Conservation (phyloP, 2,113 vertebrate species). For the Oceanites oceanicus region DNA sequence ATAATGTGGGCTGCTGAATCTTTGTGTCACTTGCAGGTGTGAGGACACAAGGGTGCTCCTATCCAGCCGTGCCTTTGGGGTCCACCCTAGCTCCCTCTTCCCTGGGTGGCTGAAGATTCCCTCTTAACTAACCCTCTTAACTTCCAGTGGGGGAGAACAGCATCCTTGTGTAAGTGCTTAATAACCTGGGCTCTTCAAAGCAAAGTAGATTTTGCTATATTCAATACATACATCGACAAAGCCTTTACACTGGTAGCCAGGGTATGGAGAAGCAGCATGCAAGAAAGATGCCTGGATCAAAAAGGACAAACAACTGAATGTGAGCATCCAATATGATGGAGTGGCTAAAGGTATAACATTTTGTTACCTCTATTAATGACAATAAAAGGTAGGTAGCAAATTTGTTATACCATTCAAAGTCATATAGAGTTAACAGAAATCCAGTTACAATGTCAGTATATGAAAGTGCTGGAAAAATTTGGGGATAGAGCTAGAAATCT, state of each 20-base stretch:
- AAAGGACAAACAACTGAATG: neutral
- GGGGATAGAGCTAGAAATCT: neutral
- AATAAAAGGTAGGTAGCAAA: neutral
- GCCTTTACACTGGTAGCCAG: neutral
- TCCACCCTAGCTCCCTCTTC: neutral
- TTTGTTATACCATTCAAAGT: neutral
- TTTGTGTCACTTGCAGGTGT: neutral
- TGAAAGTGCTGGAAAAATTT: neutral
- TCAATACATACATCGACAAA: neutral
- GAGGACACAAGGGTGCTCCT: neutral
- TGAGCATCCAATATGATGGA: neutral
- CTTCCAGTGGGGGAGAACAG: neutral
- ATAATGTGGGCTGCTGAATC: neutral
- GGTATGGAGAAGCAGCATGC: neutral
- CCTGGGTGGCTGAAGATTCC: neutral
- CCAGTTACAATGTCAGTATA: neutral
- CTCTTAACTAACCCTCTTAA: neutral
- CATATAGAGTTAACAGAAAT: neutral
- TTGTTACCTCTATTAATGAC: neutral
- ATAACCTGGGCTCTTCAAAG: neutral
- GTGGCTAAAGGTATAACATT: neutral
- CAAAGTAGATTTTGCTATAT: neutral
- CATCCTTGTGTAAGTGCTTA: neutral
- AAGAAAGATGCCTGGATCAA: neutral
- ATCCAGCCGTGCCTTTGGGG: neutral